Evolutionary conservation across 2,113 vertebrate species (phyloP), one percentile per base, ranked within the genome.

Genomic region (Barnardius zonarius): DNA sequence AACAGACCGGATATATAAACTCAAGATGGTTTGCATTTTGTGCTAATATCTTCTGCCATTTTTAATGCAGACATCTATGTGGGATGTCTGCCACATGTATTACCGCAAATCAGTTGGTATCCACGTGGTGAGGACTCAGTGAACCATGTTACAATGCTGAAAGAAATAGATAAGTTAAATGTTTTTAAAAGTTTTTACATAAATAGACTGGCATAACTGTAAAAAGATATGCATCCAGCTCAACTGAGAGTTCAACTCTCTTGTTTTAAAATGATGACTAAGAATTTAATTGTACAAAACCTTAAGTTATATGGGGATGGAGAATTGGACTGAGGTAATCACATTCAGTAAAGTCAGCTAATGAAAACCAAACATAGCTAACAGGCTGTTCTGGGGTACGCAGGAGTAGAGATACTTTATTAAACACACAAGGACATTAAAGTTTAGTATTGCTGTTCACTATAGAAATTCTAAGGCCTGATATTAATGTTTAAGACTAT

Each of bases 11-110:
- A 63, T 54, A 10, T 51, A 68, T 78, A 81, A 88, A 86, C 72
- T 94, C 92, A 93, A 97, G 83, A 72, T 96, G 96, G 92, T 96
- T 97, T 95, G 51, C 55, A 86, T 97, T 96, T 93, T 88, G 35
- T 86, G 33, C 77, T 84, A 81, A 67, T 96, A 95, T 91, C 72
- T 83, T 93, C 82, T 86, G 77, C 91, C 76, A 49, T 84, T 96
- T 95, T 93, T 92, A 90, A 91, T 51, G 64, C 68, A 92, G 76
- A 70, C 43, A 17, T 93, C 68, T 51, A 70, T 51, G 64, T 86
- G 73, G 91, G 43, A 93, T 95, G 96, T 77, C 68, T 94, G 35
- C 96, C 92, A 97, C 67, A 84, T 92, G 94, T 88, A 75, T 86
- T 94, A 51, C 55, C 35, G 92, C 83, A 55, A 72, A 82, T 92